Base-by-base conservation (phyloP, 2,888 invertebrate genomes). In the Agapostemon virescens region DNA sequence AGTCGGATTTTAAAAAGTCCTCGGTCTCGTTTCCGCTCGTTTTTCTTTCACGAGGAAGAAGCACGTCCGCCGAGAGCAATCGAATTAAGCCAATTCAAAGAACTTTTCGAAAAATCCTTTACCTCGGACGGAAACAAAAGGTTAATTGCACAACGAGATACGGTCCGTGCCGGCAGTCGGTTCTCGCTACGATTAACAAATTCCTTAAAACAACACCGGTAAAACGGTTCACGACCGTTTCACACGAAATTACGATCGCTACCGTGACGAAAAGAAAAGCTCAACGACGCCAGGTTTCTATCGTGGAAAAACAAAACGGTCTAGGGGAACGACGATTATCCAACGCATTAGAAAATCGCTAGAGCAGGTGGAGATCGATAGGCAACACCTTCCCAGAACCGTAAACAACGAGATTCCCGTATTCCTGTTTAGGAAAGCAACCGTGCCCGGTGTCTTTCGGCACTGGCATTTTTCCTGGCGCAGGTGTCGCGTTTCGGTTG, bases 341-440 rank as follows among this genome's bases (percentile, higher is more conserved):
- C 20, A 36, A 4, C 63, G n/a, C 63, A 36, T 63, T 63, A 36
- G n/a, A 4, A 63, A 63, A 63, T 63, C 63, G 36, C 45, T 15
- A 15, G 1, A 52, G 38, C 73, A 78, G 74, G 74, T 68, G 71
- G 63, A 26, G 38, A 68, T 82, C 42, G 76, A 77, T 73, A 75
- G 33, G 67, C 49, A 77, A 71, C 74, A 33, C 69, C 68, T 82
- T 83, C 69, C 75, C 33, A 76, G 81, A 79, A 82, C 80, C 33
- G 45, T 30, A 71, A 63, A 77, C 77, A 58, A 70, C 71, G 64
- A n/a, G n/a, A 76, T 76, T 77, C 71, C 76, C 20, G 26, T 42
- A 11, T 23, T 23, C 26, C 33, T 55, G 72, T 78, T 79, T 64
- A 69, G 13, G 68, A 67, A 63, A 36, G 36, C 20, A 63, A 64